Evolutionary conservation across 92 coral and sea anemone genomes (phyloP).

Genomic region (Phenganax subtilis): DNA sequence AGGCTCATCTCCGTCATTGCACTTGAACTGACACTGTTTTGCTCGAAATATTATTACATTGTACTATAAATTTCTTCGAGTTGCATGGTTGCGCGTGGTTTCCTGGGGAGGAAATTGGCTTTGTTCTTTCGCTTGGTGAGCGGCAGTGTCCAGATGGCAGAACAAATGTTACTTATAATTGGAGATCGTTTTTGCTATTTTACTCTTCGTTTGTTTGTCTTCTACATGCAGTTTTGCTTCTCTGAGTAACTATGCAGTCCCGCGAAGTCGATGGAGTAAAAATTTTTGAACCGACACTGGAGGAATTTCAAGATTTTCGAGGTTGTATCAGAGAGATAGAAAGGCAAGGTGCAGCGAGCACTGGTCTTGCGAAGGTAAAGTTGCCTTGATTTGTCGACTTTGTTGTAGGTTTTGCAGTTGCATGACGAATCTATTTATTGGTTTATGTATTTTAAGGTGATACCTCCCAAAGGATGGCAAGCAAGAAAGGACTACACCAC

Average conservation of each 20-base stretch:
- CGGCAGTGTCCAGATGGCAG: constrained; percentile 35
- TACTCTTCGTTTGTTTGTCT: constrained; percentile 23
- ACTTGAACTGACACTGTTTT: neutral
- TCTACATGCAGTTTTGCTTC: neutral
- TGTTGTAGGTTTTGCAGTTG: neutral
- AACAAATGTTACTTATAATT: neutral
- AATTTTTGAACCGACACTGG: constrained; percentile 91
- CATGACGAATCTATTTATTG: neutral
- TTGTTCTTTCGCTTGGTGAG: constrained; percentile 6
- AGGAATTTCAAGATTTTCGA: constrained; percentile 83
- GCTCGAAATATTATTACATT: neutral
- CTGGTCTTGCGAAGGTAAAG: constrained; percentile 89
- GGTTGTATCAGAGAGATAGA: constrained; percentile 87
- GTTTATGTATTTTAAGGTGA: constrained; percentile 51
- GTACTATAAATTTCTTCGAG: neutral
- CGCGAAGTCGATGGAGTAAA: constrained; percentile 65
- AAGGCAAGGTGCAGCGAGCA: constrained; percentile 82
- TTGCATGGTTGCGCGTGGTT: constrained; percentile 26
- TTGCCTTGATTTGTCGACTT: neutral
- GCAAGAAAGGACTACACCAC: constrained; percentile 64
- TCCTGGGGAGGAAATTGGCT: constrained; percentile 36
- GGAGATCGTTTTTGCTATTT: neutral
- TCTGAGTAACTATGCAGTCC: constrained; percentile 57
- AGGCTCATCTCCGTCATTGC: neutral
- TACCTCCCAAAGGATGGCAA: constrained; percentile 95